Conservation (phyloP, 2,113 vertebrate species). For the Platichthys flesus region DNA sequence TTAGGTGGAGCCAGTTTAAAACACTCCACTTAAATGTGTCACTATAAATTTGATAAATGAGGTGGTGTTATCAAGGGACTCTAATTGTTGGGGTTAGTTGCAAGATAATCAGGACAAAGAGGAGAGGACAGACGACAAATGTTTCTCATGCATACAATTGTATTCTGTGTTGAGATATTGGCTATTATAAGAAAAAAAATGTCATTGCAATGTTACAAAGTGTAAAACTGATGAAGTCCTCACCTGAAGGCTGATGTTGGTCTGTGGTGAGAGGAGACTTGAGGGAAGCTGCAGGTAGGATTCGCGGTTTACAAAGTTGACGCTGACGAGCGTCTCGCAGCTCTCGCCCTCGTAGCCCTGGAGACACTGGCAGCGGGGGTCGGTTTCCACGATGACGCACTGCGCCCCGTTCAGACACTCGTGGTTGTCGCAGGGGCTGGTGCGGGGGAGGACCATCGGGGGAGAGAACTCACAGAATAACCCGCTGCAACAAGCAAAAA, state of each 20-base stretch:
- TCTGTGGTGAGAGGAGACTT: slow-evolving; percentile 86
- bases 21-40: too few species aligned
- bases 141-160: too few species aligned
- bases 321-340: slow-evolving; percentile 93
- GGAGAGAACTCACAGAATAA: slow-evolving; percentile 97
- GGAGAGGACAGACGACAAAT: too few species aligned
- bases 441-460: slow-evolving; percentile 96
- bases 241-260: slow-evolving; percentile 98
- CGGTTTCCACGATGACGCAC: slow-evolving; percentile 88
- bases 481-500: slow-evolving; percentile 80
- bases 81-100: too few species aligned
- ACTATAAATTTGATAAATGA: too few species aligned
- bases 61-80: too few species aligned
- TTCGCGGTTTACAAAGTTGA: slow-evolving; percentile 94
- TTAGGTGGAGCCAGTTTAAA: too few species aligned
- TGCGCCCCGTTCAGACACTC: slow-evolving; percentile 96
- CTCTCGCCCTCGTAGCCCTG: slow-evolving; percentile 93
- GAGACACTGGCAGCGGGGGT: slow-evolving; percentile 94
- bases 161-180: too few species aligned
- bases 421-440: slow-evolving; percentile 95
- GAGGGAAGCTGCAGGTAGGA: slow-evolving; percentile 95
- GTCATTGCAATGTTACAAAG: too few species aligned
- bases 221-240: neutral
- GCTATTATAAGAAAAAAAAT: too few species aligned
- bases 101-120: too few species aligned